Conservation (phyloP, 2,888 invertebrate genomes). For the Polietes domitor region DNA sequence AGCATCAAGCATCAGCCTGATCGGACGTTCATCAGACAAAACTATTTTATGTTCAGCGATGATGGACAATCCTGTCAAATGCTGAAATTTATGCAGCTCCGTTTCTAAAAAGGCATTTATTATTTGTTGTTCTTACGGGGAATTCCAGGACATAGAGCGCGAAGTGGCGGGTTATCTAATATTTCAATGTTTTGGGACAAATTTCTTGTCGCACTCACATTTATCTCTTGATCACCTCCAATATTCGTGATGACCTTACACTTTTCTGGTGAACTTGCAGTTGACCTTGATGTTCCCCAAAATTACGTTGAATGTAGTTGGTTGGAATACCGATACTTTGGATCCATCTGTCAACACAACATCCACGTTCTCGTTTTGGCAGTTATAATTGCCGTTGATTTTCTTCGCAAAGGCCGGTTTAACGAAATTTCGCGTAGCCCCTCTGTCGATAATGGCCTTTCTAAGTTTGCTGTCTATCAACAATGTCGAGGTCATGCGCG, state of each 20-base stretch:
- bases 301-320: neutral
- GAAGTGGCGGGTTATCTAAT: neutral
- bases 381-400: neutral
- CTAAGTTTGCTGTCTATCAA: neutral
- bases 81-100: neutral
- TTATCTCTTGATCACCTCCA: too few species aligned
- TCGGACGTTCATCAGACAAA: conserved; percentile 43
- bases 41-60: neutral
- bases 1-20: conserved; percentile 52
- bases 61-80: neutral
- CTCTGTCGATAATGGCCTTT: neutral
- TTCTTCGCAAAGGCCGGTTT: neutral
- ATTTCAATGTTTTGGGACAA: neutral
- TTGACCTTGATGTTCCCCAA: neutral
- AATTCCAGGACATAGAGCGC: neutral
- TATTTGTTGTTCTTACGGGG: neutral
- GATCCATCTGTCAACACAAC: neutral
- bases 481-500: neutral
- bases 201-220: neutral
- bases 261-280: neutral
- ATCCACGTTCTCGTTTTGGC: neutral
- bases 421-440: neutral
- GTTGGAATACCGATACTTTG: neutral
- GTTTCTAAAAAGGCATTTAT: neutral
- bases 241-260: neutral